Conservation (phyloP, 2,797 vertebrate species). For the Gastrophryne carolinensis region DNA sequence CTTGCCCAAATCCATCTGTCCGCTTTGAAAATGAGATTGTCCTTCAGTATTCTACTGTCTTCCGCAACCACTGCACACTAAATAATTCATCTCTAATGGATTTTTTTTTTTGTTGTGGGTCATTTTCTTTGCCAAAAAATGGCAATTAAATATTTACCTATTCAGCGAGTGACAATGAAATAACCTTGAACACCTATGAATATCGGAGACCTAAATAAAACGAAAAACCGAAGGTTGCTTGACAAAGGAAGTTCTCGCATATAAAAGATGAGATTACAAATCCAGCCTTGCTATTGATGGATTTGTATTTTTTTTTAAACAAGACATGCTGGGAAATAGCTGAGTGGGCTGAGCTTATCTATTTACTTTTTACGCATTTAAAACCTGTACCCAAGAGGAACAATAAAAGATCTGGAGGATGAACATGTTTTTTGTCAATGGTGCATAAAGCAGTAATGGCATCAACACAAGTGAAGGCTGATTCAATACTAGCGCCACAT, state of each 20-base stretch:
- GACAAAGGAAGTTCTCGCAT: not conserved
- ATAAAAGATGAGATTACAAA: not conserved
- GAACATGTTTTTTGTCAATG: no score
- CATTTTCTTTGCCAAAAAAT: not conserved
- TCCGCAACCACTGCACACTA: no score
- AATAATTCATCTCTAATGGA: no score
- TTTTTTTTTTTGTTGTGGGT: not conserved
- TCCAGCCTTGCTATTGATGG: not conserved
- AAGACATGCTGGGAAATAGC: not conserved
- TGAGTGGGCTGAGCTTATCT: not conserved
- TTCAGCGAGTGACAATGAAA: not conserved
- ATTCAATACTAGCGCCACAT: no score
- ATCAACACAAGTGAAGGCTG: no score
- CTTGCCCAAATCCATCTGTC: no score
- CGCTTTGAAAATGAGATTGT: no score
- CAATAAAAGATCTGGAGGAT: not conserved
- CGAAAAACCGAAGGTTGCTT: not conserved
- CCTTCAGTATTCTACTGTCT: no score
- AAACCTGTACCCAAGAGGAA: not conserved
- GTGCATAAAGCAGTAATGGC: not conserved
- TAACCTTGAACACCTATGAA: not conserved
- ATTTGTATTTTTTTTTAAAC: no score
- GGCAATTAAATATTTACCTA: not conserved
- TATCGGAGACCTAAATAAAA: not conserved
- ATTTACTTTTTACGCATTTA: no score